Base-by-base conservation (phyloP, 2,797 vertebrate genomes). In the Xenentodon cancila region DNA sequence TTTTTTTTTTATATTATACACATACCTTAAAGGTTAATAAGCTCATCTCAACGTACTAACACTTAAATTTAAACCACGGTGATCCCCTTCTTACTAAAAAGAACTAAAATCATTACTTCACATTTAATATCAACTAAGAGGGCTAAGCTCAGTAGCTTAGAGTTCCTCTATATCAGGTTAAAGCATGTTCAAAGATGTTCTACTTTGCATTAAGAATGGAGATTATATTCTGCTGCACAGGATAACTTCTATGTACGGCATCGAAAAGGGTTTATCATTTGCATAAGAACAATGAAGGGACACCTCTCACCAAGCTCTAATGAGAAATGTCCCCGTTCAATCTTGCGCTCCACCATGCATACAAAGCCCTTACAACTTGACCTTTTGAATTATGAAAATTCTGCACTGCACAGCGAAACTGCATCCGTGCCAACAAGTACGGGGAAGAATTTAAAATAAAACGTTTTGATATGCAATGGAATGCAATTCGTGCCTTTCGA, bases 201-300 rank as follows among this genome's bases (percentile, higher is more conserved):
- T n/a, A 2, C 25, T 46, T 20, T 52, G 25, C 50, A 15, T 44
- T 37, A 55, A 53, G 18, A 64, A 30, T 18, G 9, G 12, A 70
- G 43, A 64, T 73, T 42, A 44, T 58, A 75, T 73, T 82, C 65
- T 12, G 45, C 56, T 59, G 51, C 60, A 34, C 60, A 73, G 21
- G 22, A 66, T 52, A 43, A 57, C 45, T 49, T 53, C 64, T 40
- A 46, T 61, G 79, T 76, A 54, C 19, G 47, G 50, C 64, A 71
- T 70, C 48, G 52, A 57, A 75, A 59, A 55, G 18, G 9, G 71
- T 52, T 73, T 44, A 18, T 60, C 48, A 74, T 87, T 77, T 79
- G 72, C 79, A 86, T 86, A 58, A 75, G 30, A 75, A 82, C 75
- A 76, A 85, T 72, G 63, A 72, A 58, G 42, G 34, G 60, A 79